Evolutionary conservation across 2,113 vertebrate genomes (phyloP).

Genomic region (Protobothrops mucrosquamatus): DNA sequence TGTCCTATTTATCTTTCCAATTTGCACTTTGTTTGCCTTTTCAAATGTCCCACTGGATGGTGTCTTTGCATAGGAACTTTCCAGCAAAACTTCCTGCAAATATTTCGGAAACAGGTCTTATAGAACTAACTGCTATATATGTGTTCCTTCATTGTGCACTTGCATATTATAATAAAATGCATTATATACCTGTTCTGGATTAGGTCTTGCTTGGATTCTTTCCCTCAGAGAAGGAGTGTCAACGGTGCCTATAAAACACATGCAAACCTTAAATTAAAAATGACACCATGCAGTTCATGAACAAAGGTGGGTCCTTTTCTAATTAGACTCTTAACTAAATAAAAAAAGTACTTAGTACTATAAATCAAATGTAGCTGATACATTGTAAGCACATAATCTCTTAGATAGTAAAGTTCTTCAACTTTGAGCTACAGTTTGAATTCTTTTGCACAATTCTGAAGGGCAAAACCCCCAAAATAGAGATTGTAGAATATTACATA

Average conservation of each 20-base stretch:
- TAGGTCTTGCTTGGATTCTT: constrained; percentile 82
- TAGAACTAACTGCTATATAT: neutral
- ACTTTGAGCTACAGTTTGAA: neutral
- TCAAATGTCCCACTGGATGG: neutral
- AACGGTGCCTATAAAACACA: constrained; percentile 79
- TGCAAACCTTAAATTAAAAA: neutral
- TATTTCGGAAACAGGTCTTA: neutral
- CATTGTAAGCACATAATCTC: neutral
- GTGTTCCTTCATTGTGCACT: too few relatives aligned
- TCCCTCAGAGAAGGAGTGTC: constrained; percentile 89
- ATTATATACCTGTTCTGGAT: constrained; percentile 85
- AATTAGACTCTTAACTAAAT: neutral
- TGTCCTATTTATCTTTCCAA: neutral
- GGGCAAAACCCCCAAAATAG: neutral
- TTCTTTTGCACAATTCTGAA: neutral
- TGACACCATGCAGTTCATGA: neutral
- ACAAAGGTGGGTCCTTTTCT: neutral
- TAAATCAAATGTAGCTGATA: neutral
- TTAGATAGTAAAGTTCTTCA: neutral
- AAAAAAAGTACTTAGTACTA: neutral
- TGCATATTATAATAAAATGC: neutral
- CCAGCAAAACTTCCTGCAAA: neutral
- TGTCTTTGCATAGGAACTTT: neutral
- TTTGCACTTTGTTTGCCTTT: neutral
- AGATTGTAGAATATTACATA: constrained; percentile 57